Evolutionary conservation across 2,113 vertebrate genomes (phyloP), one percentile per base, ranked within the genome.

Genomic region (Oreotragus oreotragus): DNA sequence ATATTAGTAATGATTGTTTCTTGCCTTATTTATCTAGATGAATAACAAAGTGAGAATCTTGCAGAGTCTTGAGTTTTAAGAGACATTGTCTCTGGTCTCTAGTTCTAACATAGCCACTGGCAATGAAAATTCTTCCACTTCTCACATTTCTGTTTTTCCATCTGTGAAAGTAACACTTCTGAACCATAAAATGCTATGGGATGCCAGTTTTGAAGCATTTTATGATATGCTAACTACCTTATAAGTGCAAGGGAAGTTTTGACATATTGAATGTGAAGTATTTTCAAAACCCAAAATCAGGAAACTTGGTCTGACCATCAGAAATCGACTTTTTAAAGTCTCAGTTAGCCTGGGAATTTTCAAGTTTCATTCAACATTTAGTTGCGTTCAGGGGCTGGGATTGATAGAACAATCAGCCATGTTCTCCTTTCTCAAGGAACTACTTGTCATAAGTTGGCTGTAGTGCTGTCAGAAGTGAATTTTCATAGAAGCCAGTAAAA

Each of bases 261-360:
- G n/a, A 94, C 14, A 62, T 91, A 57, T 64, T 17, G 80, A 70
- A 77, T 96, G 3, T 87, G 77, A 95, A 88, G 58, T 57, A n/a
- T 92, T 92, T 95, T 84, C 27, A 62, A 84, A 89, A 51, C 9
- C n/a, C 36, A 23, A 81, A 73, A 33, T 87, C 9, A 45, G 81
- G 10, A 94, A 94, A 80, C 43, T 17, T 70, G 28, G 1, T 81
- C 6, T 90, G 53, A 96, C 2, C 8, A 85, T 45, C n/a, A 23
- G 25, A 97, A 90, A 89, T 8, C 77, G 12, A 83, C 79, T 47
- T 96, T 96, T 89, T 25, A 25, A 84, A 97, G 14, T 90, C 28
- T 64, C 25, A 96, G 25, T 77, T 93, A n/a, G 87, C 8, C 12
- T 53, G 3, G 57, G 81, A 87, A 95, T 49, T 66, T 92, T 84